These are phyloP conservation scores for Chromobotia macracanthus DNA, from an alignment of 2,797 vertebrate species.

Conservation along the genomic window DNA sequence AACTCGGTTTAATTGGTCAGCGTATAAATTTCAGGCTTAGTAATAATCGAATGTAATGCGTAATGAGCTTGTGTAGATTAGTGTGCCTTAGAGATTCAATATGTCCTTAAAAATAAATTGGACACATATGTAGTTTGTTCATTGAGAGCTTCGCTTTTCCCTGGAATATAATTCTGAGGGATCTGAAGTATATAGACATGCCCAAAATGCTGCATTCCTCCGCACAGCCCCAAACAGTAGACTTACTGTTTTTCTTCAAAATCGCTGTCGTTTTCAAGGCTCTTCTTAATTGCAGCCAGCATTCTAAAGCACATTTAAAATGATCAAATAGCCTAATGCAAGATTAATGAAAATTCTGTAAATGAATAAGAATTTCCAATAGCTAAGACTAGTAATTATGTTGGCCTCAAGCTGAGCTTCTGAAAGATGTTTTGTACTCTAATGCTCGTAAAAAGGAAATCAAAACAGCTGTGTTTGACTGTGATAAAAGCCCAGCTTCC, in stretches of 20 bases:
- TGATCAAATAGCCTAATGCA: constrained; percentile 51
- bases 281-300: constrained; percentile 47
- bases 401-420: constrained; percentile 50
- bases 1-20: constrained; percentile 72
- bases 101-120: constrained; percentile 66
- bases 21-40: constrained; percentile 76
- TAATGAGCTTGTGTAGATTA: constrained; percentile 59
- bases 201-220: constrained; percentile 30
- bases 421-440: constrained; percentile 44
- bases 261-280: constrained; percentile 26
- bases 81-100: constrained; percentile 62
- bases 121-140: constrained; percentile 67
- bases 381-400: constrained; percentile 57
- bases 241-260: constrained; percentile 22
- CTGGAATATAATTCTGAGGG: constrained; percentile 67
- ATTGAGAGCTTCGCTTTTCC: constrained; percentile 71
- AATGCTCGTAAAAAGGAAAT: constrained; percentile 50
- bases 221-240: constrained; percentile 24
- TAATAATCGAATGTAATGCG: constrained; percentile 72
- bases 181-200: constrained; percentile 60
- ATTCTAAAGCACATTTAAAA: constrained; percentile 50
- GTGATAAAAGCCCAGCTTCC: constrained; percentile 43
- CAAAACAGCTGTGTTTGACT: constrained; percentile 48
- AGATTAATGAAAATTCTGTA: constrained; percentile 54
- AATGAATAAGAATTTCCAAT: constrained; percentile 57